A percentile compares a stretch with the other conserved stretches of the same genome.
Evolutionary conservation across 2,888 invertebrate species (phyloP).

Genomic region (Sarcophaga caerulescens): DNA sequence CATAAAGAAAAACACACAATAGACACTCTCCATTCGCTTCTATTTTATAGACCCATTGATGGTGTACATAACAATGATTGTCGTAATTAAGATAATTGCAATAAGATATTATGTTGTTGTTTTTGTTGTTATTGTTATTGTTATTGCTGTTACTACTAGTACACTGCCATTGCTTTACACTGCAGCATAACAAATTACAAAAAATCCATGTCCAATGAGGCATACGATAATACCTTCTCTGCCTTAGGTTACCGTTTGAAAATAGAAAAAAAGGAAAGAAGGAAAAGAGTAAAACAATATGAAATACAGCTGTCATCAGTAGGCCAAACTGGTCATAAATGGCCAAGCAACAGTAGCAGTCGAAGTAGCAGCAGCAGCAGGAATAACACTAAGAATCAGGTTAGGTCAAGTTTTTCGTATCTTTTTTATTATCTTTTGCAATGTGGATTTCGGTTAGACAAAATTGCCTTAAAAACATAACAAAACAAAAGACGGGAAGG

Average conservation of each 20-base stretch:
- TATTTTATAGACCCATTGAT: slow-evolving; percentile 39
- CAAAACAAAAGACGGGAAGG: slow-evolving; percentile 1
- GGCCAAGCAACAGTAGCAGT: neutral
- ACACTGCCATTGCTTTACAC: neutral
- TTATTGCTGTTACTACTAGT: neutral
- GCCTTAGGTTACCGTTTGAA: slow-evolving; percentile 5
- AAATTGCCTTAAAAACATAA: neutral
- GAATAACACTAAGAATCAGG: slow-evolving; percentile 19
- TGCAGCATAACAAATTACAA: slow-evolving; percentile 66
- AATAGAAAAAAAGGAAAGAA: neutral
- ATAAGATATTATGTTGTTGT: slow-evolving; percentile 52
- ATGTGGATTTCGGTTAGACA: slow-evolving; percentile 9
- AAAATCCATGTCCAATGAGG: slow-evolving; percentile 42
- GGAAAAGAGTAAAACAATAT: slow-evolving; percentile 17
- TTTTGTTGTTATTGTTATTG: slow-evolving; percentile 3
- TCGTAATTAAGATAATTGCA: slow-evolving; percentile 70
- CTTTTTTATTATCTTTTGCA: slow-evolving; percentile 7
- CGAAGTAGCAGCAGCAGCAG: neutral
- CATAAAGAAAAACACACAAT: slow-evolving; percentile 25
- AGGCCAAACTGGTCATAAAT: slow-evolving; percentile 42
- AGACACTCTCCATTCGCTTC: no score
- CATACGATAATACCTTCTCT: no score
- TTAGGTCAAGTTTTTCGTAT: slow-evolving; percentile 46
- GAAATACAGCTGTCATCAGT: slow-evolving; percentile 63
- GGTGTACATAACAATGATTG: slow-evolving; percentile 62